These are phyloP conservation scores for Dasyprocta punctata DNA, from an alignment of 2,113 vertebrate genomes.

Conservation along the genomic window DNA sequence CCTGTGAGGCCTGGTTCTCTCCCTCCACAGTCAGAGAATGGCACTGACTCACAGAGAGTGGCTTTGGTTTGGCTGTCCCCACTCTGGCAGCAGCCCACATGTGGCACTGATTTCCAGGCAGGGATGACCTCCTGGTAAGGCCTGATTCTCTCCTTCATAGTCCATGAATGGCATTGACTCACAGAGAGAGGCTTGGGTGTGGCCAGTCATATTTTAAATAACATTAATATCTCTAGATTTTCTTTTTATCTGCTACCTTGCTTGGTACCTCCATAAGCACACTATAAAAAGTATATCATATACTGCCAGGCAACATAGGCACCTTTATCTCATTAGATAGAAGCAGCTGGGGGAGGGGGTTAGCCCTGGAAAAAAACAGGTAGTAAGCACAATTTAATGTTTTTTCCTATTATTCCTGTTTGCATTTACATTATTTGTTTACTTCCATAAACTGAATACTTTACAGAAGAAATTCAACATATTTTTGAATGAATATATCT, in stretches of 20 bases:
- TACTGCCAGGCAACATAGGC: neutral
- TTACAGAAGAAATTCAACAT: neutral
- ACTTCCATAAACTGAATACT: neutral
- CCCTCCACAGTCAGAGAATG: too few relatives aligned
- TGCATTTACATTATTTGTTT: neutral
- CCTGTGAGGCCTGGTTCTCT: too few relatives aligned
- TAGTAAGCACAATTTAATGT: neutral
- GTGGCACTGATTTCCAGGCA: too few relatives aligned
- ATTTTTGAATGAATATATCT: neutral
- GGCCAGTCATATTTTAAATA: neutral
- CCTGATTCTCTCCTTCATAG: too few relatives aligned
- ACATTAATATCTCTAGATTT: neutral
- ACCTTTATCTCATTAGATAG: neutral
- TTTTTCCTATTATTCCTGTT: neutral
- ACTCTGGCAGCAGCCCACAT: too few relatives aligned
- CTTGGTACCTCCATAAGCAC: neutral
- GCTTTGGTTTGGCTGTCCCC: too few relatives aligned
- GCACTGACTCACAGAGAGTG: too few relatives aligned
- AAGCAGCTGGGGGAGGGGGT: neutral
- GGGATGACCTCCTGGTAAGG: too few relatives aligned
- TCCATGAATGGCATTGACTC: too few relatives aligned
- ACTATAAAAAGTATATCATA: neutral
- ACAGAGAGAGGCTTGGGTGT: too few relatives aligned
- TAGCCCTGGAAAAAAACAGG: neutral
- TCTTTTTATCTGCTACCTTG: neutral